Percentiles rank a stretch among this genome's conserved stretches.
Evolutionary conservation across 2,113 vertebrate genomes (phyloP).

Genomic region (Verasper variegatus): DNA sequence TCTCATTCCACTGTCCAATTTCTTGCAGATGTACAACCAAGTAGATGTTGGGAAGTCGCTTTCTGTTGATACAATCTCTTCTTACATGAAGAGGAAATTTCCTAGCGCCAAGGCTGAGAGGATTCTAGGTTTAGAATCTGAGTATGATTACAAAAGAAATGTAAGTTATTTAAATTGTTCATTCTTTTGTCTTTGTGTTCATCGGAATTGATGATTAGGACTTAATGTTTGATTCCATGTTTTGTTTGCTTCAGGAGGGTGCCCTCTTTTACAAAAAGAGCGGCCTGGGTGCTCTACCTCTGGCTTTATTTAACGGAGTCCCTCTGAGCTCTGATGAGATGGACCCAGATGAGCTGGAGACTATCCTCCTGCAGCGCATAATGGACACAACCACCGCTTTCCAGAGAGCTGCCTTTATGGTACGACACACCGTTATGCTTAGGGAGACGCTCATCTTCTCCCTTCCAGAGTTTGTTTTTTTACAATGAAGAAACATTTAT

Average conservation of each 20-base stretch:
- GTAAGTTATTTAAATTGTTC: constrained; percentile 66
- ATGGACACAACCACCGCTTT: constrained; percentile 87
- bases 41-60: constrained; percentile 81
- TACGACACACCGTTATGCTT: constrained; percentile 63
- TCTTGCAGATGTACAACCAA: constrained; percentile 88
- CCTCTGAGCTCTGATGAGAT: constrained; percentile 88
- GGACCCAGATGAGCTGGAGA: constrained; percentile 87
- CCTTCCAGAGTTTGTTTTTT: neutral
- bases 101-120: constrained; percentile 84
- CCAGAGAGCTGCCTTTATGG: constrained; percentile 91
- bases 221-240: neutral
- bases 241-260: constrained; percentile 84
- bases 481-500: neutral
- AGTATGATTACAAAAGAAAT: constrained; percentile 88
- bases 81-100: constrained; percentile 86
- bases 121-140: constrained; percentile 85
- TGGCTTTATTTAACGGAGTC: constrained; percentile 94
- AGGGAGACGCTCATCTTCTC: neutral
- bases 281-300: constrained; percentile 89
- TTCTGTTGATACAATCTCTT: constrained; percentile 84
- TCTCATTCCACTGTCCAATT: constrained; percentile 51
- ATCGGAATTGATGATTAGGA: neutral
- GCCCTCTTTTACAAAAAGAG: constrained; percentile 88
- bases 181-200: neutral
- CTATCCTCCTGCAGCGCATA: constrained; percentile 88